Evolutionary conservation across 2,888 invertebrate genomes (phyloP).

Genomic region (Cyclophora punctaria): DNA sequence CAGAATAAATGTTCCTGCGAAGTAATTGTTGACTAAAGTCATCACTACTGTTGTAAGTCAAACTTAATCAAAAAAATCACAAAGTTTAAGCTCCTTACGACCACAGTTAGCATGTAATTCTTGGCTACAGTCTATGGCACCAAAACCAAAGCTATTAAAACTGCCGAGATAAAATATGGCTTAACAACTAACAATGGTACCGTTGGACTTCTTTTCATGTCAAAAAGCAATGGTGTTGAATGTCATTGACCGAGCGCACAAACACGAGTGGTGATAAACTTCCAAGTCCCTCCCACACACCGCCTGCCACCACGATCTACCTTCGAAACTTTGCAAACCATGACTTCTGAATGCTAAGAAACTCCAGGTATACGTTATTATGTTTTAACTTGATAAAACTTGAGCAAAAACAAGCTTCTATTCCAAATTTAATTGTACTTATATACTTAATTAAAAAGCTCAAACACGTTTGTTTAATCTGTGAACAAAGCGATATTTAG

Average conservation of each 20-base stretch:
- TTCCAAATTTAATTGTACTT: neutral
- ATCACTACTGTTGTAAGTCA: no score
- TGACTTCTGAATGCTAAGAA: constrained; percentile 55
- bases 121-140: no score
- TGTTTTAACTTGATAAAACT: constrained; percentile 32
- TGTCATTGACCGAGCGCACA: constrained; percentile 56
- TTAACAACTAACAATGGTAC: constrained; percentile 25
- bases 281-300: constrained; percentile 11
- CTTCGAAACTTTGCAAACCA: constrained; percentile 46
- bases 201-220: constrained; percentile 52
- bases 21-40: no score
- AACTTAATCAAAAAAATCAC: no score
- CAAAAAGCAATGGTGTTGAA: constrained; percentile 51
- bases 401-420: constrained; percentile 14
- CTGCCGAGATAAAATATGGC: constrained; percentile 27
- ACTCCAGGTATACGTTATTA: constrained; percentile 38
- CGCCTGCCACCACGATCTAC: constrained; percentile 16
- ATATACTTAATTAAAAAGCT: no score
- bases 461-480: no score
- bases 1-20: no score
- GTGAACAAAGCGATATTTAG: no score
- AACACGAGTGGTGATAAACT: constrained; percentile 32
- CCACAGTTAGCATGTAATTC: neutral
- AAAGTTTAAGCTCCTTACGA: neutral
- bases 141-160: constrained; percentile 21